phyloP scores from a whole-genome alignment of 2,113 vertebrate species.

The Macquaria australasica region DNA sequence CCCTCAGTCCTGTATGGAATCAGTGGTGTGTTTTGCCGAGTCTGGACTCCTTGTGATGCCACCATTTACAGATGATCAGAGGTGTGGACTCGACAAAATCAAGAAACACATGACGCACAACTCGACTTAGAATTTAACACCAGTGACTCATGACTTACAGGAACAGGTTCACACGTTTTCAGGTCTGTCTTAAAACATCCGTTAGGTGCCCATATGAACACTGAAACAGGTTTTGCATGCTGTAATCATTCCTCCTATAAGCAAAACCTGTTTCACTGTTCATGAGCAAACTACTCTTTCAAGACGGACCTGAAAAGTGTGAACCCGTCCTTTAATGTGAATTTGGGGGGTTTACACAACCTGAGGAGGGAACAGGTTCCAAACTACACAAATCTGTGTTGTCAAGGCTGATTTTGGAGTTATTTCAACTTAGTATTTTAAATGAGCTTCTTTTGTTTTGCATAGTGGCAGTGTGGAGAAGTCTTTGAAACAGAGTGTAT shows the following conservation, averaged over 20 bases:
- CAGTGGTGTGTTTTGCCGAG: constrained; percentile 42
- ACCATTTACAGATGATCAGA: constrained; percentile 40
- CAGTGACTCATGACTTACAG: not conserved
- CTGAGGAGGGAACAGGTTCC: too few relatives aligned
- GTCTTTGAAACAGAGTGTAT: not conserved
- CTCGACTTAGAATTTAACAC: not conserved
- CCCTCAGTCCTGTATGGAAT: constrained; percentile 34
- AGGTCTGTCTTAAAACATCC: not conserved
- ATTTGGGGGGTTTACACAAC: too few relatives aligned
- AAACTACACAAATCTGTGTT: too few relatives aligned
- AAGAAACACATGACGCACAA: not conserved
- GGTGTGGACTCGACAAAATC: constrained; percentile 30
- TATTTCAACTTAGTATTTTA: too few relatives aligned
- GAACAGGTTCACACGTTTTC: not conserved
- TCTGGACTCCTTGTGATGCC: constrained; percentile 11
- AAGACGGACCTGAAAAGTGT: too few relatives aligned
- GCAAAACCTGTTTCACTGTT: too few relatives aligned
- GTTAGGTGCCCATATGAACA: not conserved
- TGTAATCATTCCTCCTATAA: not conserved
- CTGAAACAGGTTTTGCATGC: not conserved
- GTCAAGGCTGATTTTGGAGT: too few relatives aligned
- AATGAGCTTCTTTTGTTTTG: not conserved
- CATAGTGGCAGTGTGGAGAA: not conserved
- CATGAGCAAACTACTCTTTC: too few relatives aligned
- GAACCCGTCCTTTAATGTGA: too few relatives aligned